Conservation (phyloP, 2,113 vertebrate species). For the Tichodroma muraria region DNA sequence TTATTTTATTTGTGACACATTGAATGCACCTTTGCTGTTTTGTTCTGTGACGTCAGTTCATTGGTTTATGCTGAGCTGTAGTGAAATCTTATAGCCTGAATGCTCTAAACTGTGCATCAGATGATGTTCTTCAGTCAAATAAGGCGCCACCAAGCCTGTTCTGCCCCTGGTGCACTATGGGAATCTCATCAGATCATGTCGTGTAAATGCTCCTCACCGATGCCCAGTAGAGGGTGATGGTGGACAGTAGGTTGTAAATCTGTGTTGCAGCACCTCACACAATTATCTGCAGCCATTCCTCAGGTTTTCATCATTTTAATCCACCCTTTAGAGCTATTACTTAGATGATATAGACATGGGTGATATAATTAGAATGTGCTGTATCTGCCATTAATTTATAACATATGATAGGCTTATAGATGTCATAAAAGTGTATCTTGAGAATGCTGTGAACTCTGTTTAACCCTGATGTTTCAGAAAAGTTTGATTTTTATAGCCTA, state of each 20-base stretch:
- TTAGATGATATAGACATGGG: constrained; percentile 47
- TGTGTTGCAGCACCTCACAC: background rate
- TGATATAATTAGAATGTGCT: constrained; percentile 48
- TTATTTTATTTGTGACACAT: background rate
- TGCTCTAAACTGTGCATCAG: background rate
- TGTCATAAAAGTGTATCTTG: constrained; percentile 53
- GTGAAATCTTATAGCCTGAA: background rate
- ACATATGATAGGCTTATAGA: constrained; percentile 54
- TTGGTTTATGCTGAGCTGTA: background rate
- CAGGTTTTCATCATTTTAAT: constrained; percentile 44
- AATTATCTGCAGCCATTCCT: constrained; percentile 3
- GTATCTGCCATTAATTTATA: constrained; percentile 52
- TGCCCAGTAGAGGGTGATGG: constrained; percentile 57
- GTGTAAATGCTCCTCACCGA: background rate
- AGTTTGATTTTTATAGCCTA: constrained; percentile 38
- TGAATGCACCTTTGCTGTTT: background rate
- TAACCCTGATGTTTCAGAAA: constrained; percentile 51
- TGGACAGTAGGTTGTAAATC: constrained; percentile 52
- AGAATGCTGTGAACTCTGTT: constrained; percentile 56
- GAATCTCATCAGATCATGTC: background rate
- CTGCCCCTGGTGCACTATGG: background rate
- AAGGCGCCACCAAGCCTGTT: background rate
- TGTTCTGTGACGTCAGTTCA: background rate
- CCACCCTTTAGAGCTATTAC: constrained; percentile 54
- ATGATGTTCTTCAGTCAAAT: background rate